Evolutionary conservation across 2,888 invertebrate species (phyloP).

Genomic region (Drosophila kambysellisi): DNA sequence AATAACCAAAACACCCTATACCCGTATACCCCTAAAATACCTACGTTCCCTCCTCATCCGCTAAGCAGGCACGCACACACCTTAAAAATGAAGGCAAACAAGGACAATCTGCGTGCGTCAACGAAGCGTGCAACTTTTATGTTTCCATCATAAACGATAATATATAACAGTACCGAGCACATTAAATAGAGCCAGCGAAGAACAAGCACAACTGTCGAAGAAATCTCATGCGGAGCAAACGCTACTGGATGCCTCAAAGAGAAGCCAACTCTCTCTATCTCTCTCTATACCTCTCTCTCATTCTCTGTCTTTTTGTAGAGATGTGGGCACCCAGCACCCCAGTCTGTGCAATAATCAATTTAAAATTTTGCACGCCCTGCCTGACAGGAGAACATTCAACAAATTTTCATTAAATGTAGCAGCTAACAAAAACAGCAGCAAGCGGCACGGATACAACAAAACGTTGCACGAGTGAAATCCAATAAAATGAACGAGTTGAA

Average conservation of each 20-base stretch:
- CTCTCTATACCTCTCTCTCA: neutral
- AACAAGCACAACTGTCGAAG: slow-evolving; percentile 10
- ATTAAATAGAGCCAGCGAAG: slow-evolving; percentile 37
- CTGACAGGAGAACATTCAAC: slow-evolving; percentile 59
- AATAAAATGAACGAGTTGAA: slow-evolving; percentile 69
- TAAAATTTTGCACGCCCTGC: slow-evolving; percentile 69
- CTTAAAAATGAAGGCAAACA: slow-evolving; percentile 15
- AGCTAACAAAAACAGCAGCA: slow-evolving; percentile 32
- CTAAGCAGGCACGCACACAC: slow-evolving; percentile 11
- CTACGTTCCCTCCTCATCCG: neutral
- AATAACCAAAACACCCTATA: neutral
- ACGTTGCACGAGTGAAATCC: slow-evolving; percentile 47
- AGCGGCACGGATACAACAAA: slow-evolving; percentile 11
- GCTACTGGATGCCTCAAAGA: slow-evolving; percentile 33
- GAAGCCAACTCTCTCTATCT: neutral
- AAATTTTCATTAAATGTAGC: slow-evolving; percentile 67
- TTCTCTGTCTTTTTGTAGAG: neutral
- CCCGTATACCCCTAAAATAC: neutral
- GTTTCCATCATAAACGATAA: slow-evolving; percentile 71
- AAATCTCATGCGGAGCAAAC: slow-evolving; percentile 29
- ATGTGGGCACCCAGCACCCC: slow-evolving; percentile 1
- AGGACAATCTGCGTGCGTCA: slow-evolving; percentile 42
- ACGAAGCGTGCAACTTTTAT: slow-evolving; percentile 70
- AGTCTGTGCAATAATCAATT: slow-evolving; percentile 63
- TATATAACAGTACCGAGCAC: slow-evolving; percentile 58